Evolutionary conservation across 1,140 invertebrate species (phyloP), one percentile per base, ranked within the genome.

Genomic region (Conus betulinus): DNA sequence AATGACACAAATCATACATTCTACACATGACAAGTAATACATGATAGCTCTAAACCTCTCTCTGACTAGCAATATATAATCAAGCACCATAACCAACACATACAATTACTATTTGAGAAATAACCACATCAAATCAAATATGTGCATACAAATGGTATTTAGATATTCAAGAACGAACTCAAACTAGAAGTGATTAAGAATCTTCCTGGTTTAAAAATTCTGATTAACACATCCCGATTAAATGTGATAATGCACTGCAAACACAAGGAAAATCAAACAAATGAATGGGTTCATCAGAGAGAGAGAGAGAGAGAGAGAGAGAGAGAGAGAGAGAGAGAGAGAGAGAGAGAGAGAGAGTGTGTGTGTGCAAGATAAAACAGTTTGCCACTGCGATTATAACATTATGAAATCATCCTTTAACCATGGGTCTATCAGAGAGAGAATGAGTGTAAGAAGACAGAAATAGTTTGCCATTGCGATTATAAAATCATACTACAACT

Each of bases 281-380:
- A 60, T 15, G 8, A 74, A 74, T 20, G n/a, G 67, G n/a, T 11
- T 1, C 39, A 39, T 39, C 6, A 74, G 7, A 74, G 67, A 74
- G 11, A 74, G 67, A 74, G 11, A 74, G 67, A 74, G 13, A 74
- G 67, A 74, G 67, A 15, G 20, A 15, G 20, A 74, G 7, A 74
- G 67, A 74, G 7, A 74, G 67, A 74, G 67, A 74, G 67, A 74
- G 67, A 74, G 7, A 74, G 67, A 74, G 67, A 74, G 67, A 74
- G 67, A 74, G 67, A 74, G 67, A 74, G 67, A 74, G 67, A 74
- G 20, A 74, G 13, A 74, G 67, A 74, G 11, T 5, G 67, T 5
- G n/a, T 2, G 23, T 7, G 20, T 11, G n/a, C 13, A 74, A 23
- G 20, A 7, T n/a, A 25, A 15, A 74, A 39, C 3, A 74, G n/a